A percentile compares a stretch with the other conserved stretches of the same genome.
Conservation (phyloP, 2,797 vertebrate species). For the Euphonia xanthogaster region DNA sequence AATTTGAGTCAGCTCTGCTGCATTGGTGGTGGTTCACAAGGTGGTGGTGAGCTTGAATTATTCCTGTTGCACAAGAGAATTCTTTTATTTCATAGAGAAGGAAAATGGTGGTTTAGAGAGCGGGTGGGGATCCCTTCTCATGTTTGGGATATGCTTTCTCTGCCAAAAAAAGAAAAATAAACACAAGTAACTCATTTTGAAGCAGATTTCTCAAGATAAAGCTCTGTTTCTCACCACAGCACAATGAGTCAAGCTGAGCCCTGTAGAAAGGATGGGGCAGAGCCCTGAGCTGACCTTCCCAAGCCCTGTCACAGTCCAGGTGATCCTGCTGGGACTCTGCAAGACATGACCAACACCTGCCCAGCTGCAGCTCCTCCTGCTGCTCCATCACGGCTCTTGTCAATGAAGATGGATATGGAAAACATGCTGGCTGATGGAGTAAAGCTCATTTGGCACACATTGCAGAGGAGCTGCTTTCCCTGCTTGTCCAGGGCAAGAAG, state of each 20-base stretch:
- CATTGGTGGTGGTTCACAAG: background rate
- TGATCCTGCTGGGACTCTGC: background rate
- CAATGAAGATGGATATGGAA: background rate
- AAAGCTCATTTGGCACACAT: background rate
- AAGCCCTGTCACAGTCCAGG: background rate
- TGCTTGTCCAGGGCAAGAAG: background rate
- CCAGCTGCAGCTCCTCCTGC: background rate
- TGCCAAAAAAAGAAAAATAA: background rate
- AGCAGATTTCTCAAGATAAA: background rate
- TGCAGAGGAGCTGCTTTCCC: background rate
- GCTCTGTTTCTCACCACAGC: background rate
- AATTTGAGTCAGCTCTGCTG: background rate
- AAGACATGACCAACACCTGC: accelerated
- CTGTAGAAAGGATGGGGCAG: background rate
- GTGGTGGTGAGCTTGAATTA: background rate
- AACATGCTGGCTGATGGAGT: background rate
- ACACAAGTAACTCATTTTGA: background rate
- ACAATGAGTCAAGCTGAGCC: background rate
- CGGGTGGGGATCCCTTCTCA: background rate
- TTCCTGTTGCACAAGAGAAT: background rate
- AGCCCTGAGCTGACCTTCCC: background rate
- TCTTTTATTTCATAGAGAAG: background rate
- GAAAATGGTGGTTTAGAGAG: background rate
- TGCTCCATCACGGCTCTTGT: background rate
- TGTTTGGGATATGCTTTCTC: background rate